Base-by-base conservation (phyloP, 2,888 invertebrate species). In the Aradus depressus region DNA sequence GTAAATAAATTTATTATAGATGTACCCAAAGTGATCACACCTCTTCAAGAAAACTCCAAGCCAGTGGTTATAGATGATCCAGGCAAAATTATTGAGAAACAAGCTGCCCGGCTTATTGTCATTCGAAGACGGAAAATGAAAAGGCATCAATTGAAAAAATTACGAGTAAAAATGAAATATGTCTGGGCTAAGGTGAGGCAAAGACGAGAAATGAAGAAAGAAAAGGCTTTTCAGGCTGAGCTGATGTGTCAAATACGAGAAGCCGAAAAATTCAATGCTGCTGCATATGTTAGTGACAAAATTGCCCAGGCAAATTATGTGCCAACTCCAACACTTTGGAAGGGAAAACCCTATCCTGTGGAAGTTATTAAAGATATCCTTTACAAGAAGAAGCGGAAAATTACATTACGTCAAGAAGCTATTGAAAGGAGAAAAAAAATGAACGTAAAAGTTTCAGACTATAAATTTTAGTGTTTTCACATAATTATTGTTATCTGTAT, bases 81-180 rank as follows among this genome's bases (percentile, higher is more conserved):
- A 6, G 48, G 41, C 16, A 35, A 38, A 2, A 63, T 66, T 14
- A 71, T 74, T 43, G 79, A 81, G 63, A 84, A 81, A 63, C 76
- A 79, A 62, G 87, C 88, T 0, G 76, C 75, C 0, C 71, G 83
- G 45, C 67, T 89, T 52, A 80, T 89, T 58, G 80, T 84, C 0
- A 87, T 89, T 28, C 73, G 90, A 43, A 72, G 80, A 44, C 76
- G 77, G 48, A 91, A 90, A 69, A 90, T 92, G 86, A 87, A 81
- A 67, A 87, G 82, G 61, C 91, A 91, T 64, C 84, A 89, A 65
- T 70, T 84, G 39, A 81, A 70, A 65, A 91, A 91, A 67, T 69
- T 87, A 49, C 74, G 84, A 58, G 88, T 84, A 64, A 77, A 73
- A 62, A 84, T 87, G 84, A 80, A 80, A 62, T 81, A 78, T 66